Evolutionary conservation across 2,797 vertebrate species (phyloP), one percentile per base, ranked within the genome.

Genomic region (Leptoclinus maculatus): DNA sequence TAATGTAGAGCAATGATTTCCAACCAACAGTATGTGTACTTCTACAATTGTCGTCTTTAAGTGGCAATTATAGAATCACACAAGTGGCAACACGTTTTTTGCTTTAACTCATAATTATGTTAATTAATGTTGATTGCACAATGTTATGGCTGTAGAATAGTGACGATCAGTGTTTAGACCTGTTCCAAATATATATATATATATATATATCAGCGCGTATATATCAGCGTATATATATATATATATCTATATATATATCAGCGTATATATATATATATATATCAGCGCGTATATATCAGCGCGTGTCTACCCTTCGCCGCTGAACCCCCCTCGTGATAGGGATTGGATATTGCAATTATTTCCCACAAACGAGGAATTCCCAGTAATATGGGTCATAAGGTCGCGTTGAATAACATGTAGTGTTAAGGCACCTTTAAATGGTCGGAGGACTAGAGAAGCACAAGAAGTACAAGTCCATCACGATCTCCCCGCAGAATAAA

Each of bases 261-360:
- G n/a, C n/a, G n/a, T 27, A 27, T 27, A 27, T 27, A 27, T 27
- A 27, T 27, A 27, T 27, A 29, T 3, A 29, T 29, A n/a, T n/a
- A n/a, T 58, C 29, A 19, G 29, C 29, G 2, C 11, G 4, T 21
- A n/a, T n/a, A n/a, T n/a, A n/a, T 58, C 29, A 19, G 29, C 29
- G 2, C 11, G 4, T 21, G 56, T 57, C 27, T 57, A 32, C 54
- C 54, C 54, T 32, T 9, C 3, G 27, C 74, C 66, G 14, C 34
- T 76, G 47, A 69, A 76, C 21, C 39, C 54, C 41, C 23, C 39
- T 70, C 13, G 39, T 70, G 67, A 58, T 34, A 45, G 39, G 67
- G 27, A 58, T 45, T 54, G 47, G 49, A 47, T 56, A 60, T 53
- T 62, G 74, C 65, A 60, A 76, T 32, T 60, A 53, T 68, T 65